These are phyloP conservation scores for Telmatochromis sp. DNA, from an alignment of 2,113 vertebrate species.

Conservation along the genomic window DNA sequence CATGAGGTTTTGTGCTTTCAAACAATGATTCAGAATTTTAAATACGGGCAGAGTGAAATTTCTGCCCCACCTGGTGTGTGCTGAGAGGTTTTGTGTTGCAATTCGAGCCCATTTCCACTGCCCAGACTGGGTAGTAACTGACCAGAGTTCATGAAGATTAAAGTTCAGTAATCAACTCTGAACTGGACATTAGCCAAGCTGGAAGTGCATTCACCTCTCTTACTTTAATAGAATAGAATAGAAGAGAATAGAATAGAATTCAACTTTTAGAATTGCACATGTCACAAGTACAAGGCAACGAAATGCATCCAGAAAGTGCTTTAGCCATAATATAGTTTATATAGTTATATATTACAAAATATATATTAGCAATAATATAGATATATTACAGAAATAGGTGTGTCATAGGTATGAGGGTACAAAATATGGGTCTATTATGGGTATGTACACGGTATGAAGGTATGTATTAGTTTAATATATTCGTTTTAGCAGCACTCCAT, in stretches of 20 bases:
- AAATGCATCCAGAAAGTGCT: not conserved
- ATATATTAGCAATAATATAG: not conserved
- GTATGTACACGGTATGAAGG: not conserved
- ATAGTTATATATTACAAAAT: not conserved
- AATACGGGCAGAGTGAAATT: not conserved
- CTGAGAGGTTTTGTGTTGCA: not conserved
- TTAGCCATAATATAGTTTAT: not conserved
- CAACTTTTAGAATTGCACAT: not conserved
- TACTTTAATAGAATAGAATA: not conserved
- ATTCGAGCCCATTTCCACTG: not conserved
- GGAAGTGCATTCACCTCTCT: not conserved
- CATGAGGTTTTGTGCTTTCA: not conserved
- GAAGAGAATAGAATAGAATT: fast-evolving
- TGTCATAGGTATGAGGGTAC: not conserved
- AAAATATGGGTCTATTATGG: not conserved
- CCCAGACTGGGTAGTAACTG: not conserved
- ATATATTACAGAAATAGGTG: not conserved
- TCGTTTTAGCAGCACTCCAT: fast-evolving
- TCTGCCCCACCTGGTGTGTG: not conserved
- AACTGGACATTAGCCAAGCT: not conserved
- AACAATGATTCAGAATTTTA: not conserved
- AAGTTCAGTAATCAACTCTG: fast-evolving
- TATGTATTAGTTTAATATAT: not conserved
- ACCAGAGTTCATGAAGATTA: not conserved
- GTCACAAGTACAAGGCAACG: not conserved